These are phyloP conservation scores for Mirza zaza DNA, from an alignment of 2,113 vertebrate species.

Conservation along the genomic window DNA sequence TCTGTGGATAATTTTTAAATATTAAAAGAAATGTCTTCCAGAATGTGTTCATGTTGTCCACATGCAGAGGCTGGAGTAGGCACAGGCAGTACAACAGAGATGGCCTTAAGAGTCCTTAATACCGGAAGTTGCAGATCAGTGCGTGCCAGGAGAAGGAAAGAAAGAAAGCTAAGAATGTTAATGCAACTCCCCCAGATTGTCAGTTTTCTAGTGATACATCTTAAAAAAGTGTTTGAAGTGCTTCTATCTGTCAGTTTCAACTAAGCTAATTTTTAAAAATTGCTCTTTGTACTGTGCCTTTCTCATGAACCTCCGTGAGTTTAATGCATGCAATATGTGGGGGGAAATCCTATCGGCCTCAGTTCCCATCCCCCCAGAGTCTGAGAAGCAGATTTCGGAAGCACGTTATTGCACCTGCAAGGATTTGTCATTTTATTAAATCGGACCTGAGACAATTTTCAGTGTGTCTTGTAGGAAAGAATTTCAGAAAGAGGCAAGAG, in stretches of 20 bases:
- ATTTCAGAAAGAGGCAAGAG: slow-evolving; percentile 39
- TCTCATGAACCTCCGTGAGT: slow-evolving; percentile 66
- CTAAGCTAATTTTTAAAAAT: slow-evolving; percentile 68
- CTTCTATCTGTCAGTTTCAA: slow-evolving; percentile 72
- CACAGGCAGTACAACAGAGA: background rate
- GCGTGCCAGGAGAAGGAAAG: background rate
- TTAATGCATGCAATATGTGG: slow-evolving; percentile 72
- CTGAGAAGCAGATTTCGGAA: slow-evolving; percentile 42
- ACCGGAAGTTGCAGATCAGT: slow-evolving; percentile 33
- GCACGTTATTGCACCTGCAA: slow-evolving; percentile 46
- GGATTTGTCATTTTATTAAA: background rate
- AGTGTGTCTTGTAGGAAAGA: background rate
- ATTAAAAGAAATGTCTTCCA: background rate
- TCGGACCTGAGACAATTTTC: background rate
- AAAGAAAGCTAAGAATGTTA: background rate
- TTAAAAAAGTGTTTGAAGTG: slow-evolving; percentile 74
- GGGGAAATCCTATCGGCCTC: slow-evolving; percentile 26
- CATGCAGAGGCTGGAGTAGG: background rate
- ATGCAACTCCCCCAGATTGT: slow-evolving; percentile 12
- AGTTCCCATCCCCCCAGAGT: background rate
- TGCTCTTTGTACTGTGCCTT: slow-evolving; percentile 65
- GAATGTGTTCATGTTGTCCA: background rate
- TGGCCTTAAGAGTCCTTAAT: background rate
- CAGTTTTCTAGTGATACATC: slow-evolving; percentile 45
- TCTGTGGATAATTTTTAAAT: background rate